These are phyloP conservation scores for Sinocyclocheilus maitianheensis DNA, from an alignment of 2,113 vertebrate species.

Conservation along the genomic window DNA sequence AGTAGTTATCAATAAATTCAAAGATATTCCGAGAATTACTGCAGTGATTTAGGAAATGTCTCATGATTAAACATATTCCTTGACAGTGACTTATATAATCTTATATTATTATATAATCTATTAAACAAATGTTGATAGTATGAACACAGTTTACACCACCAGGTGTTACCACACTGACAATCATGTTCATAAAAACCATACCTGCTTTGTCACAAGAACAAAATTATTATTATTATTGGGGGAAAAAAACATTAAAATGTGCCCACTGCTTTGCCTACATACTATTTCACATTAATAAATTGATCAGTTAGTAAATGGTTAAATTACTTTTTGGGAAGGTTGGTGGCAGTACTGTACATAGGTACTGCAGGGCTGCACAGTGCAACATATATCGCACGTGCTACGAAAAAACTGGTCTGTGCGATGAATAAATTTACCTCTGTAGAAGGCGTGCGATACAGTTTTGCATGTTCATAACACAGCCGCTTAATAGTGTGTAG, in stretches of 20 bases:
- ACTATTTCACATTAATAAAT: background rate
- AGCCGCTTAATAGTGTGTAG: too few species aligned
- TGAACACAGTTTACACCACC: background rate
- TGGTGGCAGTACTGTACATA: too few species aligned
- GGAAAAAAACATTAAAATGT: background rate
- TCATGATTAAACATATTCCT: background rate
- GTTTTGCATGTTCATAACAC: too few species aligned
- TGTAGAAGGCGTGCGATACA: too few species aligned
- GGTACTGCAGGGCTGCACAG: too few species aligned
- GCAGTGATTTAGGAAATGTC: background rate
- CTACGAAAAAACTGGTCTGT: too few species aligned
- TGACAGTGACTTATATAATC: background rate
- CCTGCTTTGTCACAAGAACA: background rate
- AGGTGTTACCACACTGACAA: too few species aligned
- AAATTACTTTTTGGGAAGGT: background rate
- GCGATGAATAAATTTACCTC: too few species aligned
- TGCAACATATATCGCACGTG: too few species aligned
- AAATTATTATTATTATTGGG: too few species aligned
- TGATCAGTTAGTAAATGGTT: background rate
- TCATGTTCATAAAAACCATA: background rate
- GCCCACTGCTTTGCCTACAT: background rate
- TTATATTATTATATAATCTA: background rate
- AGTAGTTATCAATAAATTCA: background rate
- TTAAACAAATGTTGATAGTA: background rate
- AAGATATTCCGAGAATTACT: background rate